These are phyloP conservation scores for Pseudanteris insignis DNA, from an alignment of 2,888 invertebrate species.

Conservation along the genomic window DNA sequence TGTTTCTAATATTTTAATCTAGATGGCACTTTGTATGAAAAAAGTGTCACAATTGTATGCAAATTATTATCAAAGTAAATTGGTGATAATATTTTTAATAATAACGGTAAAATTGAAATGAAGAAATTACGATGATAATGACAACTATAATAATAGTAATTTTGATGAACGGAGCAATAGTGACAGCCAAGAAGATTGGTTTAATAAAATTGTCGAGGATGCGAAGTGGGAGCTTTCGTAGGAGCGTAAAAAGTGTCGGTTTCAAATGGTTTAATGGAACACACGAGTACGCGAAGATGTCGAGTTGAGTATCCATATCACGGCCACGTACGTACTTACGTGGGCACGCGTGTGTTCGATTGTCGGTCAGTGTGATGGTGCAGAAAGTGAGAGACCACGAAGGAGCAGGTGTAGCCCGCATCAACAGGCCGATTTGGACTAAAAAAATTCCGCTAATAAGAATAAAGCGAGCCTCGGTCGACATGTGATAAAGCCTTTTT, in stretches of 20 bases:
- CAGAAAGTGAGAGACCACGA: slow-evolving; percentile 33
- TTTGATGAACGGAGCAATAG: no score
- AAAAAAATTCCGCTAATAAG: slow-evolving; percentile 27
- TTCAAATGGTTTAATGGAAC: slow-evolving; percentile 21
- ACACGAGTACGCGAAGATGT: slow-evolving; percentile 17
- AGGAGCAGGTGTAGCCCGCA: slow-evolving; percentile 41
- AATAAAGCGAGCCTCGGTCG: slow-evolving; percentile 22
- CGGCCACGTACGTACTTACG: slow-evolving; percentile 4
- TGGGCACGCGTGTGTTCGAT: slow-evolving; percentile 13
- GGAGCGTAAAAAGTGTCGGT: slow-evolving; percentile 17
- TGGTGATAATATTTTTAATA: no score
- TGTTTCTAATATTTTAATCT: no score
- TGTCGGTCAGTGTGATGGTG: slow-evolving; percentile 31
- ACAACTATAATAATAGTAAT: no score
- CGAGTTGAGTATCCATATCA: slow-evolving; percentile 30
- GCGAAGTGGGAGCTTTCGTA: slow-evolving; percentile 9
- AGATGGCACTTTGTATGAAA: no score
- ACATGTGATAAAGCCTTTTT: slow-evolving; percentile 36
- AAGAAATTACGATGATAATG: no score
- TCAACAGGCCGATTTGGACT: slow-evolving; percentile 30
- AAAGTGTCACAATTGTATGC: no score
- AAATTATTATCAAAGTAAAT: no score
- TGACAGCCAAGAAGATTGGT: no score
- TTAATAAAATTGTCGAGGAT: no score
- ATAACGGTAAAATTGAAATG: no score